Evolutionary conservation across 2,113 vertebrate genomes (phyloP).

Genomic region (Eptesicus fuscus): DNA sequence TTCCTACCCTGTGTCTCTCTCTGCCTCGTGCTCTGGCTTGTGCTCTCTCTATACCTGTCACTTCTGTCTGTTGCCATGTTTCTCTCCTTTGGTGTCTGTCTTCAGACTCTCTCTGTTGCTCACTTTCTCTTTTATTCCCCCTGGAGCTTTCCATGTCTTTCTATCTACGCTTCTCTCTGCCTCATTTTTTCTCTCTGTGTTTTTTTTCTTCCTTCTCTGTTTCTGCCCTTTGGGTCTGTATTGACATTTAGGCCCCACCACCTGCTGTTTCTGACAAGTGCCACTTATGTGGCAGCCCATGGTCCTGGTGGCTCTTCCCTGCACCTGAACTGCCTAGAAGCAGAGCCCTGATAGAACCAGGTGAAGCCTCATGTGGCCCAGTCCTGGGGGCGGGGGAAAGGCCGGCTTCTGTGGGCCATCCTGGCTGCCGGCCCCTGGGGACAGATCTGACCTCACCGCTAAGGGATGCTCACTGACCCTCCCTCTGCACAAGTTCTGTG

Average conservation of each 20-base stretch:
- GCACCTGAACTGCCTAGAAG: background rate
- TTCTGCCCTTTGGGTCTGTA: conserved; percentile 84
- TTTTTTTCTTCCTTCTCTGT: background rate
- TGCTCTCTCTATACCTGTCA: background rate
- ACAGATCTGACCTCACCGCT: conserved; percentile 52
- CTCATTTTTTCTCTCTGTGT: background rate
- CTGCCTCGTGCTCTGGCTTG: background rate
- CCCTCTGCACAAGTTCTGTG: background rate
- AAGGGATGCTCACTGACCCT: conserved; percentile 60
- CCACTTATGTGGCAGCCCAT: conserved; percentile 72
- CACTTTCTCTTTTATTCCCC: background rate
- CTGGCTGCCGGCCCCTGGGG: conserved; percentile 32
- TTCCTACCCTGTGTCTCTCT: background rate
- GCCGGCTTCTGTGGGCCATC: background rate
- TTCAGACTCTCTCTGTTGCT: background rate
- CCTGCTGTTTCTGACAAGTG: conserved; percentile 87
- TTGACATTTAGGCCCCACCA: conserved; percentile 87
- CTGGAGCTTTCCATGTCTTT: background rate
- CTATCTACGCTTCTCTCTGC: background rate
- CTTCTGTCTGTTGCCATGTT: background rate
- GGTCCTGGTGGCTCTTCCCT: background rate
- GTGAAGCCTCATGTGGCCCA: conserved; percentile 60
- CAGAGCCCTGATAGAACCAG: background rate
- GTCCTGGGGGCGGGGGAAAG: background rate
- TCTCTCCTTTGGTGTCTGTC: background rate